Evolutionary conservation across 2,113 vertebrate species (phyloP), one percentile per base, ranked within the genome.

Genomic region (Chaetodon auriga): DNA sequence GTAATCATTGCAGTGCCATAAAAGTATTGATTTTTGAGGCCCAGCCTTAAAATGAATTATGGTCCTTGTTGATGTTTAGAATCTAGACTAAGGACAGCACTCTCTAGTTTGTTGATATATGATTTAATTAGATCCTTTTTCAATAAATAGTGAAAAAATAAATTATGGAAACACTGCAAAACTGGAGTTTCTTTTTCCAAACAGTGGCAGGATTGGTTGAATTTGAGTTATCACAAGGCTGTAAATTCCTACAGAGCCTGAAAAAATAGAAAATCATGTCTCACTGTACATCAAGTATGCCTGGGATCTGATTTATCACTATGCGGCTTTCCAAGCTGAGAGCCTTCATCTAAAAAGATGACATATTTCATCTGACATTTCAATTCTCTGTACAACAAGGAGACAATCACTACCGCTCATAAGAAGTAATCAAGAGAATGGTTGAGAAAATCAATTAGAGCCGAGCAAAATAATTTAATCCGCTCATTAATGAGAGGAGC

Each of bases 371-470:
- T 69, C 68, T 83, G 77, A 88, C 82, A 87, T 89, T 89, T 89
- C 25, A 78, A 75, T 85, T 82, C 51, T 70, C 46, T 74, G 55
- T 3, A 13, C 9, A 57, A 61, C 36, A 30, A 81, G 55, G 54
- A 73, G 49, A 81, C 63, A 81, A 76, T 68, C 43, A 66, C 49
- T 69, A 41, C 72, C 1, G 74, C 75, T 86, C 80, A 70, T 78
- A 81, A 68, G 84, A 82, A 82, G 63, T 87, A 69, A 91, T 84
- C 84, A 86, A 61, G 74, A 87, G 69, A 88, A 89, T 54, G 51
- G 60, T 72, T 89, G 60, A 74, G 81, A 82, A 84, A 92, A 93
- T 93, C 87, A 94, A 92, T 94, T 92, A 91, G 30, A 81, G 48
- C 68, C 15, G 68, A 81, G 84, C 58, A 84, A 78, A 87, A 81